Conservation (phyloP, 2,888 invertebrate genomes). For the Pyralis farinalis region DNA sequence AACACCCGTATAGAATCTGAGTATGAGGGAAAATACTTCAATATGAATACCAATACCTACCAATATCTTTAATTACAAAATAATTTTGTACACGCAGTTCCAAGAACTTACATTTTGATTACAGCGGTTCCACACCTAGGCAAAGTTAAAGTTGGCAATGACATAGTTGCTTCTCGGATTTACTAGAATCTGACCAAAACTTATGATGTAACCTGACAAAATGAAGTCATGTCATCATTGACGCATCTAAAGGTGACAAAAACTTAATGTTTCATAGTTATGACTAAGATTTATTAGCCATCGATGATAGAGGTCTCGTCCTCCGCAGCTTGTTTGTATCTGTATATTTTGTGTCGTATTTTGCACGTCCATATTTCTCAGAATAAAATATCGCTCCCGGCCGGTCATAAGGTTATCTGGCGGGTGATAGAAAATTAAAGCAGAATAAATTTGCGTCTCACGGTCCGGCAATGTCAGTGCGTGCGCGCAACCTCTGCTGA, state of each 20-base stretch:
- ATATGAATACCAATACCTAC: too few relatives aligned
- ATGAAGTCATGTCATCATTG: constrained; percentile 29
- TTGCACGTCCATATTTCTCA: constrained; percentile 55
- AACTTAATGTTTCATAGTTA: constrained; percentile 30
- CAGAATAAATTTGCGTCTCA: constrained; percentile 61
- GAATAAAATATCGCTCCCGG: constrained; percentile 60
- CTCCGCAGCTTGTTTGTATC: constrained; percentile 18
- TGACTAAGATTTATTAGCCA: too few relatives aligned
- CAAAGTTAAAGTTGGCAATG: neutral
- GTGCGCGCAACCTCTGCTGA: constrained; percentile 26
- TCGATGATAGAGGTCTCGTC: too few relatives aligned
- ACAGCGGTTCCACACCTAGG: neutral
- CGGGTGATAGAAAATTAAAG: constrained; percentile 53
- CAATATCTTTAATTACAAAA: too few relatives aligned
- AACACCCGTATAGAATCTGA: too few relatives aligned
- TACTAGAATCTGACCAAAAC: neutral
- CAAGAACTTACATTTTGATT: too few relatives aligned
- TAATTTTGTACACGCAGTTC: too few relatives aligned
- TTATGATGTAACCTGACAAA: neutral
- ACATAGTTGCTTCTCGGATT: neutral
- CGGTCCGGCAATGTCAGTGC: constrained; percentile 53
- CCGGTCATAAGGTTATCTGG: constrained; percentile 62
- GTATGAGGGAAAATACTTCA: too few relatives aligned
- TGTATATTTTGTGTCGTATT: constrained; percentile 34
- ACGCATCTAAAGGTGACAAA: constrained; percentile 35